A percentile compares a stretch with the other conserved stretches of the same genome.
phyloP scores from a whole-genome alignment of 2,888 invertebrate genomes.

The Syrphus vitripennis region DNA sequence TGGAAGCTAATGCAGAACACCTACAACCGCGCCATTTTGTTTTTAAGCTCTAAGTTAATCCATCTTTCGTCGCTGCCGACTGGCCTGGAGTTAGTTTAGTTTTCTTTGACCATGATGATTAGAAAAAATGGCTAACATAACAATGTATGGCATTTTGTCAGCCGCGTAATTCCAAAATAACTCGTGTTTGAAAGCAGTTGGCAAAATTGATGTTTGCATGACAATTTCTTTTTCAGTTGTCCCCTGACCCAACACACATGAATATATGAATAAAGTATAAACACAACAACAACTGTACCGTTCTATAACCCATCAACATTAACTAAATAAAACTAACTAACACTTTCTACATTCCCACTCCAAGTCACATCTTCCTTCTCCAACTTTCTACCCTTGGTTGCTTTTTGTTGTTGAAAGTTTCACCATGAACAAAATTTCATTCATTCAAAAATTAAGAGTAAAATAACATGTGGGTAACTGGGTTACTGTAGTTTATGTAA shows the following conservation, averaged over 20 bases:
- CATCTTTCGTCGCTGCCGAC: too few species aligned
- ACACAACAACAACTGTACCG: not conserved
- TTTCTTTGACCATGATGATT: not conserved
- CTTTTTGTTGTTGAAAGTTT: constrained; percentile 45
- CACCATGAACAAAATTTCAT: too few species aligned
- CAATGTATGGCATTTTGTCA: too few species aligned
- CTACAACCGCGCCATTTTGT: too few species aligned
- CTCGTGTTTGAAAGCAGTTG: constrained; percentile 41
- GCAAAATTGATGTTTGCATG: constrained; percentile 31
- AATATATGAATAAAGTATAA: not conserved
- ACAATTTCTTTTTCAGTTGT: constrained; percentile 19
- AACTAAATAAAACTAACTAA: not conserved
- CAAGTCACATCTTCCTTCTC: not conserved
- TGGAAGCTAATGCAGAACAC: too few species aligned
- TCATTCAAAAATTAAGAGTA: too few species aligned
- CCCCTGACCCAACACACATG: not conserved
- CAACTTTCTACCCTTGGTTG: not conserved
- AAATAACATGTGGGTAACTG: too few species aligned
- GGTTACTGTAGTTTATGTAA: constrained; percentile 39
- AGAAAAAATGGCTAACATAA: too few species aligned
- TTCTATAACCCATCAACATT: not conserved
- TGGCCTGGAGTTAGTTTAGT: too few species aligned
- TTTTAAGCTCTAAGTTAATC: too few species aligned
- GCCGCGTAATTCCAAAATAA: too few species aligned
- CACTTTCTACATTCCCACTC: not conserved